These are phyloP conservation scores for Drosophila sulfurigaster DNA, from an alignment of 1,140 invertebrate genomes.

Conservation along the genomic window DNA sequence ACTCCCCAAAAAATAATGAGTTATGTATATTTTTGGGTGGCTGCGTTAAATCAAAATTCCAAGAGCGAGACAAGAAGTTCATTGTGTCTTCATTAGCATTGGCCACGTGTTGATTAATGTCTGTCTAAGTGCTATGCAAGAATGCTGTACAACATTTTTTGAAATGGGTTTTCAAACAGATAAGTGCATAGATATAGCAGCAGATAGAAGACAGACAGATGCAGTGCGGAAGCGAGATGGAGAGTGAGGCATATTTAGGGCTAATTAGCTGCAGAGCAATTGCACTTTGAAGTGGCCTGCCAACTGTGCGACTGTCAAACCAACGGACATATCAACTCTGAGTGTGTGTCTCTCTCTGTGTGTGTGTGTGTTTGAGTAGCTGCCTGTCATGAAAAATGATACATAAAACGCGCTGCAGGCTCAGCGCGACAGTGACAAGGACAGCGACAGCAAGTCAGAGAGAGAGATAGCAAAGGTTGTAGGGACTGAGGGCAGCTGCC, in stretches of 20 bases:
- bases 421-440: constrained; percentile 7
- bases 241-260: constrained; percentile 48
- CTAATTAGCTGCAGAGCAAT: constrained; percentile 75
- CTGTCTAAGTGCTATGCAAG: constrained; percentile 31
- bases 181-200: constrained; percentile 2
- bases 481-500: constrained; percentile 64
- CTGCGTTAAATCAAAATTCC: constrained; percentile 66
- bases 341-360: constrained; percentile 8
- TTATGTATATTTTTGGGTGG: constrained; percentile 72
- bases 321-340: constrained; percentile 41
- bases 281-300: constrained; percentile 76
- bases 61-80: constrained; percentile 15
- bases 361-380: constrained; percentile 44
- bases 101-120: constrained; percentile 62
- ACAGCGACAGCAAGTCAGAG: constrained; percentile 7
- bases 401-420: constrained; percentile 65
- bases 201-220: constrained; percentile 10
- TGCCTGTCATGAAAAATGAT: constrained; percentile 77
- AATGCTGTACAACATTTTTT: constrained; percentile 29
- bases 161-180: constrained; percentile 12
- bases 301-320: constrained; percentile 71
- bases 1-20: constrained; percentile 65
- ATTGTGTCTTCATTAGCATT: constrained; percentile 55
- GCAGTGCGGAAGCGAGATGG: not conserved
- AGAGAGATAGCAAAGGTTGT: not conserved